A percentile compares a stretch with the other conserved stretches of the same genome.
Conservation (phyloP, 1,140 invertebrate species). For the Atta colombica region DNA sequence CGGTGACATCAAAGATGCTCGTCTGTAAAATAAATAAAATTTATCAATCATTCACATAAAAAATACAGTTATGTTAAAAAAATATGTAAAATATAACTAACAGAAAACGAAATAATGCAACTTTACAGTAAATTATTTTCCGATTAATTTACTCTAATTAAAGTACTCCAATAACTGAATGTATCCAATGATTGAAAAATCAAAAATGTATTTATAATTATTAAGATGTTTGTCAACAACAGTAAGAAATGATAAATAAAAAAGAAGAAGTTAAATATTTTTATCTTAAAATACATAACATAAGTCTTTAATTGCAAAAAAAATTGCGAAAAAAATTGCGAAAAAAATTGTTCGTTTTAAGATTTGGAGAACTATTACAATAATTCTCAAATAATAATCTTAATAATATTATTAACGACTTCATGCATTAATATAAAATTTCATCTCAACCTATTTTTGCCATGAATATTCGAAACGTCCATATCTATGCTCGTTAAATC, state of each 20-base stretch:
- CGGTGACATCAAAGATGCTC: conserved; percentile 99
- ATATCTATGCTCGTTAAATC: conserved; percentile 25
- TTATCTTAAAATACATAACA: no score
- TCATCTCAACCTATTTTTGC: not conserved
- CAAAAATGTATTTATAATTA: no score
- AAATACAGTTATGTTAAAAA: not conserved
- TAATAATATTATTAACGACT: not conserved
- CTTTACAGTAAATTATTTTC: not conserved
- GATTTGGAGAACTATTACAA: not conserved
- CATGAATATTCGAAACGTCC: not conserved
- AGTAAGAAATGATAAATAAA: no score
- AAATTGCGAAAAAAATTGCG: no score
- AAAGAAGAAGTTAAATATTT: no score
- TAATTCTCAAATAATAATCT: not conserved
- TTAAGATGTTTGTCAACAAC: no score
- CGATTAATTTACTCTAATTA: not conserved
- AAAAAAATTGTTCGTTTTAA: no score
- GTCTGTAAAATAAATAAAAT: conserved; percentile 87
- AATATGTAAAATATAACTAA: not conserved
- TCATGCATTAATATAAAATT: conserved; percentile 1
- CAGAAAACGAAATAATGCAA: not conserved
- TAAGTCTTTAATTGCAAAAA: no score
- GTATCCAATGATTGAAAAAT: no score
- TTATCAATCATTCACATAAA: not conserved
- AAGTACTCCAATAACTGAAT: no score